A percentile compares a stretch with the other conserved stretches of the same genome.
Evolutionary conservation across 1,140 invertebrate species (phyloP).

Genomic region (Brachionus plicatilis): DNA sequence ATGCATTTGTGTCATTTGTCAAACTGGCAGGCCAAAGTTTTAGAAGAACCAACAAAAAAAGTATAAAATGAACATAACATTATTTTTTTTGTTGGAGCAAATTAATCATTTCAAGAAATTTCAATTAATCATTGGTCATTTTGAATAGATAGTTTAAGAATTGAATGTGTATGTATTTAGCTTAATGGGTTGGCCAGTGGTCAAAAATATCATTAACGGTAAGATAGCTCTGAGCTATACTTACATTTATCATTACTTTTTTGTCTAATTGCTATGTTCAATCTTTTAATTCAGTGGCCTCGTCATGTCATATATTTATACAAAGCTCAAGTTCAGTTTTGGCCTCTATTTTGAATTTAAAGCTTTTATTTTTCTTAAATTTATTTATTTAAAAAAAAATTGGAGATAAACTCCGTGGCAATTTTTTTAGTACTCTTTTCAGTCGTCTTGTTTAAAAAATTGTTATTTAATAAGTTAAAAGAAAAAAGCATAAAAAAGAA

Average conservation of each 20-base stretch:
- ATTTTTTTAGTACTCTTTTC: no score
- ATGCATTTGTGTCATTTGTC: conserved; percentile 8
- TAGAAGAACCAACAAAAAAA: background rate
- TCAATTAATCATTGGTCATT: conserved; percentile 24
- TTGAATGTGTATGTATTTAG: background rate
- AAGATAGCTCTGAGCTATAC: conserved; percentile 1
- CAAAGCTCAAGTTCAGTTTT: background rate
- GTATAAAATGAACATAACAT: conserved; percentile 1
- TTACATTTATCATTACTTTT: conserved; percentile 14
- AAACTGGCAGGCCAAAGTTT: background rate
- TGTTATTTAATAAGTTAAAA: no score
- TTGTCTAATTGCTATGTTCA: background rate
- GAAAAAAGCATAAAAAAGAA: no score
- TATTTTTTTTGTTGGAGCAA: background rate
- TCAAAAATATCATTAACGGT: conserved; percentile 31
- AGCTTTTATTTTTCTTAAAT: background rate
- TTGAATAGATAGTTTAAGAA: background rate
- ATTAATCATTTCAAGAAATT: conserved; percentile 13
- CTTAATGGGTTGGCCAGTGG: conserved; percentile 14
- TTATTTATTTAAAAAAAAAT: background rate
- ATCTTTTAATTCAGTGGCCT: background rate
- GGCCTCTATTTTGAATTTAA: background rate
- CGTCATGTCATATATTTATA: background rate
- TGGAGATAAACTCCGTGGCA: no score
- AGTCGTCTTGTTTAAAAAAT: no score